phyloP scores from a whole-genome alignment of 2,888 invertebrate genomes.

The Thyatira batis region DNA sequence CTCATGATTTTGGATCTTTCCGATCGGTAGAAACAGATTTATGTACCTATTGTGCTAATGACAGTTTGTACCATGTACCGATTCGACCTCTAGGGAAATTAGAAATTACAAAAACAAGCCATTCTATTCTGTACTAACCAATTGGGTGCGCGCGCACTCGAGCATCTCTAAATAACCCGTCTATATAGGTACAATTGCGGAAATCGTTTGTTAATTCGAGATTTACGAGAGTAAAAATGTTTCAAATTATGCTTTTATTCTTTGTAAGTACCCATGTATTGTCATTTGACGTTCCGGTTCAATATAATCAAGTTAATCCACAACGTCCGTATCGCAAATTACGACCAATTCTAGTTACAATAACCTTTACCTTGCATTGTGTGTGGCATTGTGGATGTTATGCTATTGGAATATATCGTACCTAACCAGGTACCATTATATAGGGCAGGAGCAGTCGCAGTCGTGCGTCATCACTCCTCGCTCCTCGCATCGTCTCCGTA shows the following conservation, averaged over 20 bases:
- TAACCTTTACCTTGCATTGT: conserved; percentile 77
- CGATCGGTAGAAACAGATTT: neutral
- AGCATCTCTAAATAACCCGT: too few species aligned
- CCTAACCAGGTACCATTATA: conserved; percentile 14
- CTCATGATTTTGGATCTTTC: too few species aligned
- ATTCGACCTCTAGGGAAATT: too few species aligned
- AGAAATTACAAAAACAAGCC: too few species aligned
- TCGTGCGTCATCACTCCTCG: conserved; percentile 18
- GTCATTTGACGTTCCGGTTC: conserved; percentile 26
- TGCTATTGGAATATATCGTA: conserved; percentile 16
- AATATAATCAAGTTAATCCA: conserved; percentile 46
- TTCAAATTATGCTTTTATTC: neutral
- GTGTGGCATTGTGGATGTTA: conserved; percentile 39
- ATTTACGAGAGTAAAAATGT: neutral
- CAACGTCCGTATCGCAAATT: conserved; percentile 51
- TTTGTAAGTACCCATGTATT: conserved; percentile 12
- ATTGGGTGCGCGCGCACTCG: too few species aligned
- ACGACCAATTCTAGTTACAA: conserved; percentile 62
- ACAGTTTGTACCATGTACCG: too few species aligned
- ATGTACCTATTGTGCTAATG: too few species aligned
- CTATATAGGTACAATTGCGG: neutral
- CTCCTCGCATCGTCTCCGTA: neutral
- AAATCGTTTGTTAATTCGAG: neutral
- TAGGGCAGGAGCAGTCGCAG: conserved; percentile 17
- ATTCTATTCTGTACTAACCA: too few species aligned